Conservation (phyloP, 1,140 invertebrate species). For the Cydia pomonella region DNA sequence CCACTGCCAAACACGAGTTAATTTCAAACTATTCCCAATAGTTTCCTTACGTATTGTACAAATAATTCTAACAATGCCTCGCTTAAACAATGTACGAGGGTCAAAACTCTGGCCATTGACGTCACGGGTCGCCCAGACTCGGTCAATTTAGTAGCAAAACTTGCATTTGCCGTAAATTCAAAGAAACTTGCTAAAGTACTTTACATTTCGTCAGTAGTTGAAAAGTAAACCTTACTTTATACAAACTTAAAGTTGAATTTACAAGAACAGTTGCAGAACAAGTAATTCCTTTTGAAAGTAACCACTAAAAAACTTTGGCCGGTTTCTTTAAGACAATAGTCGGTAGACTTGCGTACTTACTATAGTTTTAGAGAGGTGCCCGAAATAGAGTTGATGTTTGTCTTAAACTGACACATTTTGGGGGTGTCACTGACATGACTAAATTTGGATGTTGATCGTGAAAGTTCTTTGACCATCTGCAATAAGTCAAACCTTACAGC, state of each 20-base stretch:
- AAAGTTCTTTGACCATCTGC: not conserved
- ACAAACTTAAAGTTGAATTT: not conserved
- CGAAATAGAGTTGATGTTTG: not conserved
- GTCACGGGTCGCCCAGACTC: not conserved
- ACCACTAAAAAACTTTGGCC: not conserved
- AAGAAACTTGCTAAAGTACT: not conserved
- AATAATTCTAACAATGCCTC: not conserved
- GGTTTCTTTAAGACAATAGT: not conserved
- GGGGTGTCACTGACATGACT: not conserved
- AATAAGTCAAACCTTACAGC: too few species aligned
- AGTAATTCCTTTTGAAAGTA: not conserved
- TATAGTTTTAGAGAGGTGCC: not conserved
- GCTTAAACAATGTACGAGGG: not conserved
- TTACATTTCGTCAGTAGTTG: too few species aligned
- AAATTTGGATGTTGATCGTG: not conserved
- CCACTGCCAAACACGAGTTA: too few species aligned
- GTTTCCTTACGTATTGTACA: not conserved
- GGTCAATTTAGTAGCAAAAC: not conserved
- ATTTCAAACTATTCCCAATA: not conserved
- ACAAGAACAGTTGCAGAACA: not conserved
- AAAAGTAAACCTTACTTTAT: too few species aligned
- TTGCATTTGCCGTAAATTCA: not conserved
- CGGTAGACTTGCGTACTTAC: not conserved
- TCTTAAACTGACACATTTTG: not conserved
- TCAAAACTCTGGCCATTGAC: not conserved